These are phyloP conservation scores for Pseudorhombus dupliciocellatus DNA, from an alignment of 2,113 vertebrate genomes.

Conservation along the genomic window DNA sequence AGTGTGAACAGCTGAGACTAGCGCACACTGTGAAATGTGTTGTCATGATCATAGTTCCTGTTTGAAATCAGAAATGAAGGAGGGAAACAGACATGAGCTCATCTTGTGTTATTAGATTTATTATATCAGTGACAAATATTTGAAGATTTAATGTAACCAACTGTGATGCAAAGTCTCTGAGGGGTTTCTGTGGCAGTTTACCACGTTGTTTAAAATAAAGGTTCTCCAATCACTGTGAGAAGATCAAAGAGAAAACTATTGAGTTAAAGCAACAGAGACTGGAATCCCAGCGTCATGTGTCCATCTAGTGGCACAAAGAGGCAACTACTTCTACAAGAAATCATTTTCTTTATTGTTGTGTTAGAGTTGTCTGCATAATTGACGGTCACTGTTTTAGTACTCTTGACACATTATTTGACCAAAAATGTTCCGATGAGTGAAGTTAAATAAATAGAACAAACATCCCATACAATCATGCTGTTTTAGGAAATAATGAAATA, in stretches of 20 bases:
- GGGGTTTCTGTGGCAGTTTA: too few species aligned
- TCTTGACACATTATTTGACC: not conserved
- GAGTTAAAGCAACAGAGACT: not conserved
- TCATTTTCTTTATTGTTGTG: not conserved
- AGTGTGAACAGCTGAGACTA: not conserved
- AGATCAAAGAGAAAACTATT: not conserved
- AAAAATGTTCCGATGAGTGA: not conserved
- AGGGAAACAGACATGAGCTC: too few species aligned
- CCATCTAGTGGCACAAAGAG: slow-evolving; percentile 62
- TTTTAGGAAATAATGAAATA: not conserved
- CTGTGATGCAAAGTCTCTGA: too few species aligned
- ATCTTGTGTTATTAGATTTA: too few species aligned
- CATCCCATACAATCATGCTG: not conserved
- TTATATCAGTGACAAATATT: too few species aligned
- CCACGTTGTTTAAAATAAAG: not conserved
- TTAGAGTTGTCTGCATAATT: not conserved
- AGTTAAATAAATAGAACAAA: slow-evolving; percentile 14
- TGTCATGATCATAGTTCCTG: not conserved
- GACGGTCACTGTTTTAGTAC: not conserved
- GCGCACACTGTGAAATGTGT: not conserved
- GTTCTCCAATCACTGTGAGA: not conserved
- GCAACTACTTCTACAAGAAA: not conserved
- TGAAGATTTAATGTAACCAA: too few species aligned
- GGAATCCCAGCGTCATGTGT: slow-evolving; percentile 4
- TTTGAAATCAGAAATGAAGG: too few species aligned